A percentile compares a stretch with the other conserved stretches of the same genome.
phyloP scores from a whole-genome alignment of 2,113 vertebrate species.

The Bujurquina vittata region DNA sequence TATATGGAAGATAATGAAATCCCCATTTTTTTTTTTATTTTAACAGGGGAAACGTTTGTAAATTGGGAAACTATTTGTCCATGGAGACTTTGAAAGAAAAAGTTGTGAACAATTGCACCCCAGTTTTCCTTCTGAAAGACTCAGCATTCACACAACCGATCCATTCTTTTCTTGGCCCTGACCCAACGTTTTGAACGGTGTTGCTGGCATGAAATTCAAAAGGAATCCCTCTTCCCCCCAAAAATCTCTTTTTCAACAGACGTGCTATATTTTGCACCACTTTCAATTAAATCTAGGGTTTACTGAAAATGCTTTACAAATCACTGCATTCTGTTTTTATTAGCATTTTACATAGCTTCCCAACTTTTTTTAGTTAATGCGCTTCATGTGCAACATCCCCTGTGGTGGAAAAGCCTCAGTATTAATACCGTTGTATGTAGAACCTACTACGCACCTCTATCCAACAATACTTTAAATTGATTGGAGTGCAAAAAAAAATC shows the following conservation, averaged over 20 bases:
- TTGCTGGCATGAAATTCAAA: not conserved
- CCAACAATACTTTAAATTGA: not conserved
- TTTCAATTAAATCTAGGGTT: not conserved
- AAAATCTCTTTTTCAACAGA: not conserved
- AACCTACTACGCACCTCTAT: not conserved
- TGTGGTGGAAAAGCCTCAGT: not conserved
- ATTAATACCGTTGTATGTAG: not conserved
- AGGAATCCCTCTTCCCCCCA: not conserved
- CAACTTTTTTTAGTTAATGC: not conserved
- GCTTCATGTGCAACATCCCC: not conserved
- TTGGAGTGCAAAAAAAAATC: not conserved
- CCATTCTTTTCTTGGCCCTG: not conserved
- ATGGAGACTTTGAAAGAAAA: not conserved
- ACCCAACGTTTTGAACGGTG: not conserved
- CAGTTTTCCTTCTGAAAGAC: not conserved
- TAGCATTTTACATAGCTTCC: not conserved
- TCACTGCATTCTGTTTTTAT: not conserved
- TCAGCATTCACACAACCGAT: not conserved
- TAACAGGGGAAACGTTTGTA: not conserved
- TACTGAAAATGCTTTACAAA: not conserved
- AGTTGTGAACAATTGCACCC: not conserved
- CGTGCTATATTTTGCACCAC: not conserved
- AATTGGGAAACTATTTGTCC: not conserved
- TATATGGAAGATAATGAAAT: not conserved
- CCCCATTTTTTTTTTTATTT: not conserved